Conservation (phyloP, 2,113 vertebrate genomes). For the Antennarius striatus region DNA sequence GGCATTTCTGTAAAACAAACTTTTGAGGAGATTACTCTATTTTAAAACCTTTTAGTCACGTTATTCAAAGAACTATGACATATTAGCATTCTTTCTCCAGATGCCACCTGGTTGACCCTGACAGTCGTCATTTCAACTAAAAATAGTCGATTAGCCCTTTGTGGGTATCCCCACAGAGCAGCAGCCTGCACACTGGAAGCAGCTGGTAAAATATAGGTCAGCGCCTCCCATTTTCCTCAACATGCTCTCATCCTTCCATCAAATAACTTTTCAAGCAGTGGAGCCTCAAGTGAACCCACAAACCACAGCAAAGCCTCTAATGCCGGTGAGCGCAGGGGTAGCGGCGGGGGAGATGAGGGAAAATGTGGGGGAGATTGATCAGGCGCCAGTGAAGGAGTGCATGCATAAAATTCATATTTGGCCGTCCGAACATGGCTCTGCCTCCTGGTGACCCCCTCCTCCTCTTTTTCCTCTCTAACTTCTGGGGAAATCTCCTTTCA, state of each 20-base stretch:
- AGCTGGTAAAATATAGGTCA: conserved; percentile 77
- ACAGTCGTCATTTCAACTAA: conserved; percentile 1
- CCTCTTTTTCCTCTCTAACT: conserved; percentile 22
- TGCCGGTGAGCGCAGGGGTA: conserved; percentile 12
- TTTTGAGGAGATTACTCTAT: too few relatives aligned
- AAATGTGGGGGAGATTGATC: neutral
- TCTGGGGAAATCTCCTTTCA: conserved; percentile 53
- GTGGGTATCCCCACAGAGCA: conserved; percentile 24
- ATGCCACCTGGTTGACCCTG: conserved; percentile 1
- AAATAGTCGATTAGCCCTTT: conserved; percentile 41
- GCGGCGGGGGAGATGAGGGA: conserved; percentile 13
- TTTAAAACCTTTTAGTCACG: too few relatives aligned
- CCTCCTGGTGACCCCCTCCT: neutral
- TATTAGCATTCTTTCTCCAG: too few relatives aligned
- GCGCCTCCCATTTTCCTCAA: conserved; percentile 49
- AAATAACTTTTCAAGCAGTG: conserved; percentile 49
- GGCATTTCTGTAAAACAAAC: too few relatives aligned
- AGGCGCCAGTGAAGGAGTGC: conserved; percentile 3
- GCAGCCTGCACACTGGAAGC: conserved; percentile 10
- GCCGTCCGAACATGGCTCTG: conserved; percentile 39
- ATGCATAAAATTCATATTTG: conserved; percentile 14
- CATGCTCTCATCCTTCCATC: conserved; percentile 26
- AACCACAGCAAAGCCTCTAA: conserved; percentile 36
- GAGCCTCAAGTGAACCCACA: conserved; percentile 69
- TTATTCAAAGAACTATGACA: too few relatives aligned